Percentiles rank a stretch among this genome's conserved stretches.
Evolutionary conservation across 2,113 vertebrate species (phyloP).

Genomic region (Cololabis saira): DNA sequence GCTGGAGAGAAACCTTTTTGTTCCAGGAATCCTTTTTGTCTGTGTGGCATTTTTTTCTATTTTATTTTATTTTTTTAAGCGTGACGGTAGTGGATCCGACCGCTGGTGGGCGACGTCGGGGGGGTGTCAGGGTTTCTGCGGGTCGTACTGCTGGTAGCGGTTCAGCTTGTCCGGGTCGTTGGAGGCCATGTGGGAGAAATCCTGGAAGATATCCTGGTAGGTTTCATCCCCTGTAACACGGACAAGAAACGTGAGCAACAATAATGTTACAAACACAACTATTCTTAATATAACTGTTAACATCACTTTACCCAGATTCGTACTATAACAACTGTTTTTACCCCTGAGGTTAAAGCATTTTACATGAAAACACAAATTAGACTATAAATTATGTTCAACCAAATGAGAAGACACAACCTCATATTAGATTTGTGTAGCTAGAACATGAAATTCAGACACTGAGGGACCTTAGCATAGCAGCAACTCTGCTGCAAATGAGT

Average conservation of each 20-base stretch:
- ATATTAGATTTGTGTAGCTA: too few species aligned
- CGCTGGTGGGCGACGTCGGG: background rate
- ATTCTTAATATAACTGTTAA: background rate
- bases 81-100: background rate
- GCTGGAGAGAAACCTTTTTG: background rate
- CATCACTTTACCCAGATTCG: too few species aligned
- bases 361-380: too few species aligned
- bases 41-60: background rate
- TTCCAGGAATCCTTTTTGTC: background rate
- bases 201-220: slow-evolving; percentile 98
- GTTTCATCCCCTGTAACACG: slow-evolving; percentile 91
- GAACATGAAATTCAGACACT: too few species aligned
- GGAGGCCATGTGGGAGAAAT: slow-evolving; percentile 98
- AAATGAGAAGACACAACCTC: too few species aligned
- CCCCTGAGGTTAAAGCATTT: too few species aligned
- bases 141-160: slow-evolving; percentile 89
- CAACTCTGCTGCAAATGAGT: too few species aligned
- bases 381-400: too few species aligned
- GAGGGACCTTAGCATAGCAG: too few species aligned
- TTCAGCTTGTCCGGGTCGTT: slow-evolving; percentile 96
- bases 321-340: too few species aligned
- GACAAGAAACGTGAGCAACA: slow-evolving; percentile 9
- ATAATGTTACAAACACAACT: background rate
- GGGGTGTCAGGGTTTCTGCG: slow-evolving; percentile 81
- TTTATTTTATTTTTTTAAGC: too few species aligned